Percentiles rank a stretch among this genome's conserved stretches.
Evolutionary conservation across 2,888 invertebrate species (phyloP).

Genomic region (Apomyelois bistriatella): DNA sequence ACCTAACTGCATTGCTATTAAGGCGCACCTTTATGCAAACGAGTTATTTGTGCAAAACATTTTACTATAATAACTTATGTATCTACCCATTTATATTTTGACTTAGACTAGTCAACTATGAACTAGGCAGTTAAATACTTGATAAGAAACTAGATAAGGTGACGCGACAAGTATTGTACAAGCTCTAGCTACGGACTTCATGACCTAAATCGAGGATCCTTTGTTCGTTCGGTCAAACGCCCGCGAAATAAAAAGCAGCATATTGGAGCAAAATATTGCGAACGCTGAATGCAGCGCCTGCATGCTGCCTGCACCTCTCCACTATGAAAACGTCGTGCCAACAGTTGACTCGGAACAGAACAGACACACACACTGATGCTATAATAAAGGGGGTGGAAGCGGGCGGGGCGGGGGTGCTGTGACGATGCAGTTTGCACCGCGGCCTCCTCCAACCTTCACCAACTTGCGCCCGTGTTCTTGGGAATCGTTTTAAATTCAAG

Average conservation of each 20-base stretch:
- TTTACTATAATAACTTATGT: too few species aligned
- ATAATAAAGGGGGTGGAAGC: constrained; percentile 59
- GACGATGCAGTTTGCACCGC: constrained; percentile 79
- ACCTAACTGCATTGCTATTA: too few species aligned
- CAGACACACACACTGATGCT: constrained; percentile 54
- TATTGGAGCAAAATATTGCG: constrained; percentile 55
- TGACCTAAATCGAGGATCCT: constrained; percentile 24
- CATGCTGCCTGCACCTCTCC: constrained; percentile 44
- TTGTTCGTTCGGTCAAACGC: constrained; percentile 36
- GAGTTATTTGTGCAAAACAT: too few species aligned
- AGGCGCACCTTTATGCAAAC: too few species aligned
- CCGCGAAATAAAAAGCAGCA: constrained; percentile 40
- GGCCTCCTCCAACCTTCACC: constrained; percentile 77
- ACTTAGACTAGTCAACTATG: too few species aligned
- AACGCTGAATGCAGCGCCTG: constrained; percentile 51
- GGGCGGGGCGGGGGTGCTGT: constrained; percentile 48
- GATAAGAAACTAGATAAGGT: not conserved
- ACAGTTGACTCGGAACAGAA: constrained; percentile 68
- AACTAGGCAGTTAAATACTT: too few species aligned
- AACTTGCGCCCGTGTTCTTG: constrained; percentile 78
- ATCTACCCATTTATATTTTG: too few species aligned
- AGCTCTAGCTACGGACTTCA: constrained; percentile 13
- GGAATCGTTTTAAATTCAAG: constrained; percentile 80
- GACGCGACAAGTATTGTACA: not conserved
- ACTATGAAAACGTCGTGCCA: constrained; percentile 65